Percentiles rank a stretch among this genome's conserved stretches.
phyloP scores from a whole-genome alignment of 2,888 invertebrate genomes.

The Cremastinae sp. region DNA sequence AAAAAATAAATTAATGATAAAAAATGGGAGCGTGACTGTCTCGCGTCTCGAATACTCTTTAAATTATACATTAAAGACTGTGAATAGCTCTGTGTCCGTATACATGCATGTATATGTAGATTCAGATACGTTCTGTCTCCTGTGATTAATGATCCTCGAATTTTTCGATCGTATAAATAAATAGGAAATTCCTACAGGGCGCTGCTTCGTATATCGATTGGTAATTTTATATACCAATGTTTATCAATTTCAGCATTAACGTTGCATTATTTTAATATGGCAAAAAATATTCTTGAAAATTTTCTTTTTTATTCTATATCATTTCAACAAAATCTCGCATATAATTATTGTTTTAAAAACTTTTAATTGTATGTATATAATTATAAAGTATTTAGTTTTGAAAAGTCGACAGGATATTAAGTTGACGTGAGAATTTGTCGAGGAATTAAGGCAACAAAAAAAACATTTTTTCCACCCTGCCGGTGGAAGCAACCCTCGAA shows the following conservation, averaged over 20 bases:
- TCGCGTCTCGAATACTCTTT: conserved; percentile 27
- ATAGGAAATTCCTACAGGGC: conserved; percentile 21
- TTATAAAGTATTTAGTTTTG: too few species aligned
- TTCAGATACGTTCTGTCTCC: conserved; percentile 64
- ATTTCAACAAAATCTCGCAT: too few species aligned
- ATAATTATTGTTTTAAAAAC: too few species aligned
- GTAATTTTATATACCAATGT: conserved; percentile 27
- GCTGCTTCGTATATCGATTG: conserved; percentile 3
- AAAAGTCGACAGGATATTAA: too few species aligned
- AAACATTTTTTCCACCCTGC: conserved; percentile 42
- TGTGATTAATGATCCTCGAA: conserved; percentile 71
- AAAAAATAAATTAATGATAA: conserved; percentile 17
- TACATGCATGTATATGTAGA: conserved; percentile 18
- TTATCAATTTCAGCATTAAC: too few species aligned
- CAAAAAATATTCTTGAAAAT: too few species aligned
- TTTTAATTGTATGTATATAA: too few species aligned
- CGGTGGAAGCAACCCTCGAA: conserved; percentile 42
- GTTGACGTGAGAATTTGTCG: conserved; percentile 51
- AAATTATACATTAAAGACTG: conserved; percentile 21
- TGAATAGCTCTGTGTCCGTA: neutral
- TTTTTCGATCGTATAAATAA: conserved; percentile 48
- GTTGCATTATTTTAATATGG: too few species aligned
- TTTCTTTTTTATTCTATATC: too few species aligned
- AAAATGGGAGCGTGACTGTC: conserved; percentile 34
- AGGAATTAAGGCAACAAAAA: too few species aligned